Evolutionary conservation across 2,113 vertebrate species (phyloP).

Genomic region (Muntiacus muntjak): DNA sequence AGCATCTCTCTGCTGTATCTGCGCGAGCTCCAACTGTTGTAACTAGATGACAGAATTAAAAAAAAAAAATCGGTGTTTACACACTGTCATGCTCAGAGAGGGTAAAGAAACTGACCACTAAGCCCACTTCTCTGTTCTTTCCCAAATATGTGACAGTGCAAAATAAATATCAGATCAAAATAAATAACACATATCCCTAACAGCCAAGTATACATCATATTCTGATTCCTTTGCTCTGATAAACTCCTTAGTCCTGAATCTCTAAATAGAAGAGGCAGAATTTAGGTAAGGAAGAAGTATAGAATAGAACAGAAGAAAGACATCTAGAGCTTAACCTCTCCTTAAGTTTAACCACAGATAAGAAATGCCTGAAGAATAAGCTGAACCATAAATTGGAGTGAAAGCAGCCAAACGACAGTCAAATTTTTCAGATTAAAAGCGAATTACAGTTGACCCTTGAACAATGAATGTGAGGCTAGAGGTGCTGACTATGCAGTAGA

Average conservation of each 20-base stretch:
- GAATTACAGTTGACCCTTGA: background rate
- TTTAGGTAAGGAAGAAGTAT: background rate
- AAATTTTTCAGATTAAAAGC: background rate
- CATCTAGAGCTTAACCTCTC: background rate
- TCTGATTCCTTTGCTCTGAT: background rate
- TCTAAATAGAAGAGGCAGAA: background rate
- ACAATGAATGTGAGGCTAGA: background rate
- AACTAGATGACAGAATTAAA: conserved; percentile 79
- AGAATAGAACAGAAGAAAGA: background rate
- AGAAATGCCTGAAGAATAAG: background rate
- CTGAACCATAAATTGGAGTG: background rate
- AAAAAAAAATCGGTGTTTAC: background rate
- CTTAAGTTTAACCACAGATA: background rate
- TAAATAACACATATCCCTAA: background rate
- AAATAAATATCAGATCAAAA: conserved; percentile 34
- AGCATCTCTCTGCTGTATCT: conserved; percentile 91
- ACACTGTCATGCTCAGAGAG: background rate
- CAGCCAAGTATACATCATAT: background rate
- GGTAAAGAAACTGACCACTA: background rate
- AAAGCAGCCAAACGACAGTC: background rate
- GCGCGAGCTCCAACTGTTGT: conserved; percentile 91
- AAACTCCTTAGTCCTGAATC: background rate
- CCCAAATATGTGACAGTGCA: background rate
- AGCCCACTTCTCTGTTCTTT: background rate
- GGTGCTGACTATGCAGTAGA: background rate